A percentile compares a stretch with the other conserved stretches of the same genome.
Conservation (phyloP, 2,797 vertebrate genomes). For the Xerus rutilus region DNA sequence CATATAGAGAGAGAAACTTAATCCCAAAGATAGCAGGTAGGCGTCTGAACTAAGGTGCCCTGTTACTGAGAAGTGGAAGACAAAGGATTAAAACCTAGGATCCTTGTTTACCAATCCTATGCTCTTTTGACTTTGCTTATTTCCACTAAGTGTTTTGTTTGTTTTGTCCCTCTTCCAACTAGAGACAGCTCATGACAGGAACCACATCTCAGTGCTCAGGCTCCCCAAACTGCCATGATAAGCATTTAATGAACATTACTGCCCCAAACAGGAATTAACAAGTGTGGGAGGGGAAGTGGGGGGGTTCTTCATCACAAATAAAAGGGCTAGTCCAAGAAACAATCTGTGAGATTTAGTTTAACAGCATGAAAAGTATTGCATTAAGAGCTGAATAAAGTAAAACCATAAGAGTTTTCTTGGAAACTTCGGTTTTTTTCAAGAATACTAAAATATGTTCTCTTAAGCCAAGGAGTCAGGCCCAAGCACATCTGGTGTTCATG, state of each 20-base stretch:
- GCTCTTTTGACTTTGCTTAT: not conserved
- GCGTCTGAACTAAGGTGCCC: not conserved
- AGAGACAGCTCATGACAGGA: not conserved
- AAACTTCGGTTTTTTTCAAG: not conserved
- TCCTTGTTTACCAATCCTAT: not conserved
- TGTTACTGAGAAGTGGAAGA: not conserved
- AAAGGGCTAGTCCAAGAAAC: slow-evolving; percentile 3
- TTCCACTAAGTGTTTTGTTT: not conserved
- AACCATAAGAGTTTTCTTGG: not conserved
- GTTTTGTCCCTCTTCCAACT: not conserved
- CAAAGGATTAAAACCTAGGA: not conserved
- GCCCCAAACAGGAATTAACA: not conserved
- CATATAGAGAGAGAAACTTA: not conserved
- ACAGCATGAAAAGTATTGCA: not conserved
- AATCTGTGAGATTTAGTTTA: not conserved
- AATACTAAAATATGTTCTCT: not conserved
- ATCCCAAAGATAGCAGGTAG: not conserved
- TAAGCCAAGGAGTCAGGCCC: not conserved
- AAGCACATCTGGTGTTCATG: not conserved
- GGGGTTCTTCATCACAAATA: slow-evolving; percentile 17
- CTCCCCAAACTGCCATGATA: not conserved
- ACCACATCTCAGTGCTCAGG: not conserved
- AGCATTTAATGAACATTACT: not conserved
- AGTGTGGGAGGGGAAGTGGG: not conserved
- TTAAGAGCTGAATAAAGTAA: slow-evolving; percentile 5